Evolutionary conservation across 2,797 vertebrate genomes (phyloP), one percentile per base, ranked within the genome.

Genomic region (Alcedo quadribrachys): DNA sequence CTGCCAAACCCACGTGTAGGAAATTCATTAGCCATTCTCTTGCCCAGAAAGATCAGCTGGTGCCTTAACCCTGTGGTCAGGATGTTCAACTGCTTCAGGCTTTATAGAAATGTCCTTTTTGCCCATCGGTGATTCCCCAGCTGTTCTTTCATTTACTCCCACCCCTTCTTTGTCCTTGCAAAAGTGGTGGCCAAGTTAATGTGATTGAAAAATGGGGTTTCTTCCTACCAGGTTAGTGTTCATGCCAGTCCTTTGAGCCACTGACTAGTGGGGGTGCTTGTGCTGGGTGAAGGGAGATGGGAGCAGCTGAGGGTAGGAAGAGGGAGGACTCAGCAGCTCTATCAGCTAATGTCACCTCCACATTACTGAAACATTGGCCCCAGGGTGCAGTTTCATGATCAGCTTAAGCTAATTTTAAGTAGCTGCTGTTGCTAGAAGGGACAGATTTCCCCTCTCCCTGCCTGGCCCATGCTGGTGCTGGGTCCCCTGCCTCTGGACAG

Each of bases 361-460:
- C 15, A 21, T 13, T 17, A 55, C 7, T 20, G 78, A 68, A 67
- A 10, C 21, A 27, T 4, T 73, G 43, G 86, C 92, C 85, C 40
- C 51, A 6, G 92, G 89, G 10, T 63, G 40, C 35, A 18, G 51
- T 54, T 88, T 53, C 43, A 0, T 4, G 33, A 86, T 45, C 80
- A 65, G 15, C 12, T 86, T 42, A 42, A 61, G 37, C 43, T 69
- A 50, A 54, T 58, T 27, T 75, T 13, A 46, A 46, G 81, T 46
- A 65, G 84, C 74, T 92, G 87, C 82, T 67, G 33, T 69, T 80
- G 79, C 85, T 91, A 10, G 37, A 71, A 79, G 91, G 61, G 40
- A 25, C 70, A 50, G 30, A 67, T 80, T 89, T 80, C 48, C 20
- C 43, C 24, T 50, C 42, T 85, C 65, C 60, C 24, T 42, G 2